phyloP scores from a whole-genome alignment of 2,888 invertebrate genomes.

The Athalia rosae region DNA sequence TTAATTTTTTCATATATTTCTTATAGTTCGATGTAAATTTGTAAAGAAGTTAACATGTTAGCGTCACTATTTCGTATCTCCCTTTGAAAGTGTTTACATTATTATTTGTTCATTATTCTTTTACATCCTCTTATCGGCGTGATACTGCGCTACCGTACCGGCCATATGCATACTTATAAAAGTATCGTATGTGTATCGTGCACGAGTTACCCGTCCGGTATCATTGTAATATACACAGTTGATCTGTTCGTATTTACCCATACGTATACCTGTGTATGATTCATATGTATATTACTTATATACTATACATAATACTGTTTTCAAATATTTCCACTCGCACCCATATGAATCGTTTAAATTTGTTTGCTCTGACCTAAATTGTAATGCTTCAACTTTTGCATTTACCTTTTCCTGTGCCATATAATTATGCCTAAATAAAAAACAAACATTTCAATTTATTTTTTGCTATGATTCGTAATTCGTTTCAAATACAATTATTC shows the following conservation, averaged over 20 bases:
- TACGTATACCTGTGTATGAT: too few relatives aligned
- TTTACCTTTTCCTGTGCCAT: conserved; percentile 24
- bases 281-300: conserved; percentile 29
- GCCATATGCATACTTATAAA: conserved; percentile 10
- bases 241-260: conserved; percentile 18
- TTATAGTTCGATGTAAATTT: conserved; percentile 44
- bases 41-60: conserved; percentile 35
- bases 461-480: not conserved
- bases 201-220: conserved; percentile 20
- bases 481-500: not conserved
- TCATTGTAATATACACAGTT: conserved; percentile 37
- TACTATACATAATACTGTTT: conserved; percentile 15
- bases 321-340: conserved; percentile 41
- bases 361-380: conserved; percentile 41
- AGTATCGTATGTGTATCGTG: not conserved
- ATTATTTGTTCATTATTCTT: too few relatives aligned
- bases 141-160: not conserved
- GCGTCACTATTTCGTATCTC: conserved; percentile 29
- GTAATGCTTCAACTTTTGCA: conserved; percentile 42
- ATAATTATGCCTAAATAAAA: conserved; percentile 1
- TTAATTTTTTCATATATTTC: conserved; percentile 44
- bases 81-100: not conserved
- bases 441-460: not conserved
- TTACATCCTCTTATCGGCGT: not conserved
- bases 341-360: conserved; percentile 34